phyloP scores from a whole-genome alignment of 2,888 invertebrate genomes.

The Leptinotarsa rubiginosa region DNA sequence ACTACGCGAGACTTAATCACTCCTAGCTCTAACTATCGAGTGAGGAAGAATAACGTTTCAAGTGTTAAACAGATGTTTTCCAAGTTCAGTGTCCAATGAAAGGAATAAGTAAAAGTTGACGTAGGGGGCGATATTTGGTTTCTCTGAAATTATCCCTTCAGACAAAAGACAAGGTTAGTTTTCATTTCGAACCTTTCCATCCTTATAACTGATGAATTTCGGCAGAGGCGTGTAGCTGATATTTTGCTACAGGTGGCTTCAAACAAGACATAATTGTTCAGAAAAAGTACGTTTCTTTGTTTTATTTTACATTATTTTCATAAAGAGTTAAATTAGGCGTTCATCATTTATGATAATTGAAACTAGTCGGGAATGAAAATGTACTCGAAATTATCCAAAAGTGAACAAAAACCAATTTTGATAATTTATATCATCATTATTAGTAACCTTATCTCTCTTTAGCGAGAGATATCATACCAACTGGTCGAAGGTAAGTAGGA shows the following conservation, averaged over 20 bases:
- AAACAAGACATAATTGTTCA: too few relatives aligned
- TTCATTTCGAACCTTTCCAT: not conserved
- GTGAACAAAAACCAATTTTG: too few relatives aligned
- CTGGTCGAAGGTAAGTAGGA: too few relatives aligned
- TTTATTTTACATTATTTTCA: too few relatives aligned
- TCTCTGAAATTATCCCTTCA: conserved; percentile 13
- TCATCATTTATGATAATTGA: too few relatives aligned
- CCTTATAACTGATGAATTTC: not conserved
- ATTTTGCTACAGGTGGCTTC: not conserved
- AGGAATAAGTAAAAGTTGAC: conserved; percentile 22
- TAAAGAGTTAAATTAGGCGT: too few relatives aligned
- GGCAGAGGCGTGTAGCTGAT: not conserved
- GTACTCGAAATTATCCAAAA: too few relatives aligned
- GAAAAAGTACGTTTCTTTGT: too few relatives aligned
- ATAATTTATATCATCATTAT: too few relatives aligned
- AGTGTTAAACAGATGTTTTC: conserved; percentile 54
- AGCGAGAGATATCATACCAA: too few relatives aligned
- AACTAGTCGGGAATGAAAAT: too few relatives aligned
- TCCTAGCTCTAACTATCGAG: conserved; percentile 15
- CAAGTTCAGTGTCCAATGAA: conserved; percentile 43
- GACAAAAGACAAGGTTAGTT: conserved; percentile 2
- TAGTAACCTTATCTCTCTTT: too few relatives aligned
- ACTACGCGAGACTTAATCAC: conserved; percentile 17
- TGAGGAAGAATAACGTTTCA: conserved; percentile 39
- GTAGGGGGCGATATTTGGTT: not conserved